Conservation (phyloP, 1,140 invertebrate species). For the Ostrea edulis region DNA sequence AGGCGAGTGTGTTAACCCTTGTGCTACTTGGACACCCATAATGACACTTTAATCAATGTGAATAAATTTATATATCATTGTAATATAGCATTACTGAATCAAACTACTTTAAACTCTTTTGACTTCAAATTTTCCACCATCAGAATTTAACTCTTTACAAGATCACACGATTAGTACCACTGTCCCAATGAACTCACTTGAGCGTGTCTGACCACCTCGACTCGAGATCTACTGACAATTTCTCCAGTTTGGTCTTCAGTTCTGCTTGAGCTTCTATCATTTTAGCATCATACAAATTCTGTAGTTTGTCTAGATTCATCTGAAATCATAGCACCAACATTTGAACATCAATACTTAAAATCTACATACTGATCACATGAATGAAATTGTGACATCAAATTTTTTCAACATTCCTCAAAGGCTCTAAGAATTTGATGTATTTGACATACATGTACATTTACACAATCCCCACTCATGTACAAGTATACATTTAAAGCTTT, state of each 20-base stretch:
- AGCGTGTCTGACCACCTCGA: slow-evolving; percentile 76
- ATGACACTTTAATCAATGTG: too few relatives aligned
- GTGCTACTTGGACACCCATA: too few relatives aligned
- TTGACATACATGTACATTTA: neutral
- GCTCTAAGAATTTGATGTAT: neutral
- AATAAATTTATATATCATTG: too few relatives aligned
- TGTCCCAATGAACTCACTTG: slow-evolving; percentile 58
- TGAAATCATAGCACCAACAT: slow-evolving; percentile 51
- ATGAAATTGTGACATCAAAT: neutral
- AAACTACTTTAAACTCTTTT: too few relatives aligned
- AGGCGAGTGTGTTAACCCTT: too few relatives aligned
- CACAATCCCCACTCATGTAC: neutral
- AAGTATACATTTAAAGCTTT: too few relatives aligned
- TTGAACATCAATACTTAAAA: neutral
- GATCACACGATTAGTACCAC: too few relatives aligned
- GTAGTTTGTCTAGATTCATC: slow-evolving; percentile 73
- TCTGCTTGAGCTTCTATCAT: slow-evolving; percentile 68
- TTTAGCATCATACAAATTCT: slow-evolving; percentile 65
- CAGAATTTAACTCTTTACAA: too few relatives aligned
- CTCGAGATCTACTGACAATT: slow-evolving; percentile 73
- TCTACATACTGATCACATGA: neutral
- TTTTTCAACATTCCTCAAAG: neutral
- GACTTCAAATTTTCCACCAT: too few relatives aligned
- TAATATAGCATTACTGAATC: too few relatives aligned
- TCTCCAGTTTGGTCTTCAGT: slow-evolving; percentile 71